A percentile compares a stretch with the other conserved stretches of the same genome.
These are phyloP conservation scores for Coptodon rendalli DNA, from an alignment of 2,113 vertebrate genomes.

Conservation along the genomic window DNA sequence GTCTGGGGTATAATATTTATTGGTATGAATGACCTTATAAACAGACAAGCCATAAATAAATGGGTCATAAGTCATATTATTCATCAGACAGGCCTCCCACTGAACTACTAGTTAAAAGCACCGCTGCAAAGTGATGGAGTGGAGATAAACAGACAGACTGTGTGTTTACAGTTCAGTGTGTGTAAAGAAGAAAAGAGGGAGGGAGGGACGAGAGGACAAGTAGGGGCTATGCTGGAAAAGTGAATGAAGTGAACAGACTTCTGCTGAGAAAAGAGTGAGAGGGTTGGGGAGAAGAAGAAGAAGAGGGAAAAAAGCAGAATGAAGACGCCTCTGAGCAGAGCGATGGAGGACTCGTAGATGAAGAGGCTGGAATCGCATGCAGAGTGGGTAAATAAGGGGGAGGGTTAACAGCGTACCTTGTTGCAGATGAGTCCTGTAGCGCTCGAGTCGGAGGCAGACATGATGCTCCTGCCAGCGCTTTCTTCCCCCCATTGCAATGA, in stretches of 20 bases:
- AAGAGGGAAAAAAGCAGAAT: background rate
- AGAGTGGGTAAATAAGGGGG: conserved; percentile 3
- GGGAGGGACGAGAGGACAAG: background rate
- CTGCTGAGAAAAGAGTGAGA: conserved; percentile 18
- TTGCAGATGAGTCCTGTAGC: conserved; percentile 73
- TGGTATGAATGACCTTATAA: background rate
- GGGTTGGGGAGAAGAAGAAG: background rate
- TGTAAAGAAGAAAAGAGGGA: background rate
- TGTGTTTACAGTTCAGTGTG: background rate
- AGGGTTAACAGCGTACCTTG: conserved; percentile 67
- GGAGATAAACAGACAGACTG: background rate
- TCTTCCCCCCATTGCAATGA: conserved; percentile 58
- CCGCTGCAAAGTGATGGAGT: background rate
- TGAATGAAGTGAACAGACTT: conserved; percentile 47
- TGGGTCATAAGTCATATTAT: background rate
- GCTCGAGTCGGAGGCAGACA: conserved; percentile 74
- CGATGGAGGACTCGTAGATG: background rate
- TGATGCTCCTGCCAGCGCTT: conserved; percentile 57
- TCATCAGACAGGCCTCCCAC: conserved; percentile 33
- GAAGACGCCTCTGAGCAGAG: conserved; percentile 17
- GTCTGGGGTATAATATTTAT: background rate
- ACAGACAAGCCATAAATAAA: background rate
- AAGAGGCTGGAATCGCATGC: conserved; percentile 24
- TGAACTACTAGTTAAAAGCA: background rate
- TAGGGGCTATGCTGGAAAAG: conserved; percentile 35